Base-by-base conservation (phyloP, 2,888 invertebrate species). In the Drosophila atripex region DNA sequence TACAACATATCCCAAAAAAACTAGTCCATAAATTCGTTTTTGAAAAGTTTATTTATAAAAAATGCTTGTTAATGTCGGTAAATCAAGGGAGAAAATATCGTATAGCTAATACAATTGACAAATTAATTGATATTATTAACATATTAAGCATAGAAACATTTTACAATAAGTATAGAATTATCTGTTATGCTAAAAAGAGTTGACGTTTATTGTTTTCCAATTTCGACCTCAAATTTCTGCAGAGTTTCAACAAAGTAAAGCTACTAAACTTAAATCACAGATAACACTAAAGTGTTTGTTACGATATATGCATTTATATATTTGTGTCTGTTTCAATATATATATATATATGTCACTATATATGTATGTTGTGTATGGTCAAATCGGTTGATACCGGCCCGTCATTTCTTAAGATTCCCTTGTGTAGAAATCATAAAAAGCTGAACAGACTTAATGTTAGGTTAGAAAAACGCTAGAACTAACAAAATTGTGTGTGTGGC, bases 231-330 rank as follows among this genome's bases (percentile, higher is more conserved):
- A 60, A 64, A 58, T 41, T 41, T 51, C 53, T 66, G 61, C 66
- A 70, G 66, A 75, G 74, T 86, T 82, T 84, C 76, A 86, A 89
- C 89, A 86, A 86, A 80, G 80, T 88, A 87, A 87, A 85, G 84
- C 88, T 90, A 88, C 88, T 90, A 91, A 85, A 90, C 90, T 90
- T 90, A 90, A 90, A 90, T 90, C 90, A 90, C 90, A 91, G 90
- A 91, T 90, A 89, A 89, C 88, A 88, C 88, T 90, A 89, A 86
- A 57, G 84, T 88, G 88, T 88, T 87, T 84, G 78, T 84, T 80
- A 77, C 86, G 72, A 76, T 85, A 78, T 77, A 80, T 80, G 65
- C 70, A 46, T 68, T 54, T 75, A 47, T 76, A 64, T 68, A 45
- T 56, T 32, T 68, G 64, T 73, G 47, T 78, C 65, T 71, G 51